phyloP scores from a whole-genome alignment of 2,113 vertebrate genomes.

The Indri indri region DNA sequence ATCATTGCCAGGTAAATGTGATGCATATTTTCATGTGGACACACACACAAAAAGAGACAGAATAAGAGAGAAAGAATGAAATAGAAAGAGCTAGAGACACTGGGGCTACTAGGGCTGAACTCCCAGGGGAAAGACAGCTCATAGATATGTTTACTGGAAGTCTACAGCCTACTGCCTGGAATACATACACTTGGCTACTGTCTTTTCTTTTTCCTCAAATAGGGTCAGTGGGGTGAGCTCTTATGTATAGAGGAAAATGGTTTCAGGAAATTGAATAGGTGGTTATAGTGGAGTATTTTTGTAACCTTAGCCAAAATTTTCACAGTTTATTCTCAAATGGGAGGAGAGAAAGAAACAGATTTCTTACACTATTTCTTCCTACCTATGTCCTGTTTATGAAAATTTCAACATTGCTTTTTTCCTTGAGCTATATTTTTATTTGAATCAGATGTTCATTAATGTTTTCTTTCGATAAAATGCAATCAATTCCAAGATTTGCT shows the following conservation, averaged over 20 bases:
- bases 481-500: conserved; percentile 60
- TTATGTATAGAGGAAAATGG: conserved; percentile 21
- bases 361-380: conserved; percentile 24
- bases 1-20: neutral
- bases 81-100: neutral
- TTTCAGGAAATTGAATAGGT: conserved; percentile 7
- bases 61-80: neutral
- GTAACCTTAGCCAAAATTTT: neutral
- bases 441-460: conserved; percentile 75
- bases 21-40: neutral
- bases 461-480: conserved; percentile 72
- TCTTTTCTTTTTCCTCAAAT: neutral
- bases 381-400: conserved; percentile 26
- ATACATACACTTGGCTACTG: neutral
- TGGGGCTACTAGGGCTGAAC: neutral
- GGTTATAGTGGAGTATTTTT: neutral
- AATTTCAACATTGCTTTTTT: conserved; percentile 31
- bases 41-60: neutral
- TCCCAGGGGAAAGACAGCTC: neutral
- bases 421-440: conserved; percentile 43
- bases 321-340: neutral
- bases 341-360: neutral
- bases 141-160: neutral
- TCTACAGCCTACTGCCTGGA: neutral
- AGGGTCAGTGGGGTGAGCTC: neutral